Percentiles rank a stretch among this genome's conserved stretches.
phyloP scores from a whole-genome alignment of 2,888 invertebrate species.

The Trichacis sp. region DNA sequence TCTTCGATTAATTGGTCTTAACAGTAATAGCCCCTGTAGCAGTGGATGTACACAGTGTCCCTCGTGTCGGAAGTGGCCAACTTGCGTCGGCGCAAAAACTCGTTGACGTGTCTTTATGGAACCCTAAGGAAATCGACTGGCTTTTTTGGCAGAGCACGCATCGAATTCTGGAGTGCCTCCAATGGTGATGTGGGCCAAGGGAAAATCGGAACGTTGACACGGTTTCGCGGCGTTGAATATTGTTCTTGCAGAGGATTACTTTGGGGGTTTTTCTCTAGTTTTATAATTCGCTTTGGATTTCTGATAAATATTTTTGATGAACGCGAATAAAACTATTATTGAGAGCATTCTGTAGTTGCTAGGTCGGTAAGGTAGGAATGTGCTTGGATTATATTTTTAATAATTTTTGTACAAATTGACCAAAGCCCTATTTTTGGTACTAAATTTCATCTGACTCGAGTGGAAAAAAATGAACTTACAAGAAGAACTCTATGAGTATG shows the following conservation, averaged over 20 bases:
- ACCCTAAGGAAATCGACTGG: constrained; percentile 1
- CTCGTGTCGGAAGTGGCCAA: background rate
- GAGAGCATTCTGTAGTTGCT: too few relatives aligned
- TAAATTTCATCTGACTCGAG: too few relatives aligned
- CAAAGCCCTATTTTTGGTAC: too few relatives aligned
- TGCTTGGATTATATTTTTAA: too few relatives aligned
- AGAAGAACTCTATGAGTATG: too few relatives aligned
- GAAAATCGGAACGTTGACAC: constrained; percentile 53
- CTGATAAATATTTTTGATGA: too few relatives aligned
- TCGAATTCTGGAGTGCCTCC: constrained; percentile 57
- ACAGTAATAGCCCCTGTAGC: constrained; percentile 21
- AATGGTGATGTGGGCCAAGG: constrained; percentile 62
- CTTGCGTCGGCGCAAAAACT: constrained; percentile 13
- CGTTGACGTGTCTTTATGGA: constrained; percentile 18
- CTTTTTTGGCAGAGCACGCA: constrained; percentile 53
- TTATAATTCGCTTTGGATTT: too few relatives aligned
- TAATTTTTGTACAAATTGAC: too few relatives aligned
- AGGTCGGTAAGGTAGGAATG: too few relatives aligned
- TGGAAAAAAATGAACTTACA: too few relatives aligned
- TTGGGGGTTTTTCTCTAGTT: too few relatives aligned
- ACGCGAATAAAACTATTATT: too few relatives aligned
- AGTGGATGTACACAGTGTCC: background rate
- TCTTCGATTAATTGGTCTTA: constrained; percentile 33
- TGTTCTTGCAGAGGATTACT: background rate
- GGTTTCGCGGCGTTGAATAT: constrained; percentile 30